Evolutionary conservation across 2,888 invertebrate genomes (phyloP).

Genomic region (Tiphia femorata): DNA sequence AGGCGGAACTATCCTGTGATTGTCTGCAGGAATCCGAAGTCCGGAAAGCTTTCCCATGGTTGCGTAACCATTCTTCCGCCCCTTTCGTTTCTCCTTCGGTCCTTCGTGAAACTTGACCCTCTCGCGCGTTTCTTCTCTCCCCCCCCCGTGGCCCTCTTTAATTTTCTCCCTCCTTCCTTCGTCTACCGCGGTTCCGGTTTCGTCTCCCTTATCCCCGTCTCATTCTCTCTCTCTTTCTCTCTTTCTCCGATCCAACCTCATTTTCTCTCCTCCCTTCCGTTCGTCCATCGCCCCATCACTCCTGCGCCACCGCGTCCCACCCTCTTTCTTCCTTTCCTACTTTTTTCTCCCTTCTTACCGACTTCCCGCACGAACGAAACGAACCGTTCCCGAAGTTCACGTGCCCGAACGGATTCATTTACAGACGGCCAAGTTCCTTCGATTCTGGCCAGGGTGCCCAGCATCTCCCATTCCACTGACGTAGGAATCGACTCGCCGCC

Average conservation of each 20-base stretch:
- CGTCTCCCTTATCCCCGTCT: background rate
- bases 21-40: background rate
- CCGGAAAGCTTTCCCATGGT: background rate
- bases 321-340: background rate
- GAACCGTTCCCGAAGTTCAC: slow-evolving; percentile 8
- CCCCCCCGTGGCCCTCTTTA: background rate
- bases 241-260: background rate
- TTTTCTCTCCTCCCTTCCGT: slow-evolving; percentile 12
- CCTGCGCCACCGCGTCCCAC: background rate
- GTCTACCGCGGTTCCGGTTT: background rate
- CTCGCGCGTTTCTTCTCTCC: background rate
- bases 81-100: background rate
- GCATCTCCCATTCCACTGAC: background rate
- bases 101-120: no score
- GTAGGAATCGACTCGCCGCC: background rate
- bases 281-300: slow-evolving; percentile 6
- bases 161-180: background rate
- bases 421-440: slow-evolving; percentile 41
- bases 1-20: background rate
- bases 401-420: slow-evolving; percentile 42
- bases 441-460: background rate
- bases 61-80: background rate
- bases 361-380: slow-evolving; percentile 11
- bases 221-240: background rate
- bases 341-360: background rate